Percentiles rank a stretch among this genome's conserved stretches.
These are phyloP conservation scores for Pseudorhombus dupliciocellatus DNA, from an alignment of 2,113 vertebrate genomes.

Conservation along the genomic window DNA sequence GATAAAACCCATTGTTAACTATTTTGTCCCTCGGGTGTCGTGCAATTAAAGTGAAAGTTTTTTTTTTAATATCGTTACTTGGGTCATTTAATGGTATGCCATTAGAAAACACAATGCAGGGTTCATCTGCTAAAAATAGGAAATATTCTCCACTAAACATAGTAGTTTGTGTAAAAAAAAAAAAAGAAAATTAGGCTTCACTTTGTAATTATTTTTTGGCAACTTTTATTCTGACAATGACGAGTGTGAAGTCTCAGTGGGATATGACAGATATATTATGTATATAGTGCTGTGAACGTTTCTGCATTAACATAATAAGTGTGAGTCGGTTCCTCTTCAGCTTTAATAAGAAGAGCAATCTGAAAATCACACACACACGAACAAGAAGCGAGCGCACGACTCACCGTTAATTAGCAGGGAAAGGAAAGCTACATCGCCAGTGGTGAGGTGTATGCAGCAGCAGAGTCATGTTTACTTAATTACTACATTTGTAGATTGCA, in stretches of 20 bases:
- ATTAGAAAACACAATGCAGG: no score
- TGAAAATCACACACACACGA: background rate
- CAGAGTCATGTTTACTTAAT: background rate
- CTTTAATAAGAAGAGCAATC: background rate
- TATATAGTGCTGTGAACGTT: background rate
- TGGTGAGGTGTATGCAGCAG: background rate
- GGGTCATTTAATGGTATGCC: constrained; percentile 20
- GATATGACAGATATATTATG: constrained; percentile 15
- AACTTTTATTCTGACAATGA: constrained; percentile 5
- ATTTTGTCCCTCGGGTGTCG: constrained; percentile 15
- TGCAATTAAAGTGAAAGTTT: constrained; percentile 17
- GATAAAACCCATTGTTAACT: background rate
- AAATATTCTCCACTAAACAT: constrained; percentile 3
- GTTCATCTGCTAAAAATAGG: no score
- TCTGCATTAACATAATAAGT: constrained; percentile 30
- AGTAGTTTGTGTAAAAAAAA: background rate
- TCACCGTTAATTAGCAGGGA: no score
- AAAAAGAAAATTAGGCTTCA: constrained; percentile 1
- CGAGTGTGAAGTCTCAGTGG: background rate
- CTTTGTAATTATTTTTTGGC: constrained; percentile 18
- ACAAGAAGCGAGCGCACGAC: background rate
- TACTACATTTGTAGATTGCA: constrained; percentile 7
- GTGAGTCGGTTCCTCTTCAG: background rate
- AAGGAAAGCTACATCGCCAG: no score
- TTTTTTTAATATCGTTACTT: constrained; percentile 25